Base-by-base conservation (phyloP, 2,113 vertebrate species). In the Chrysemys picta region DNA sequence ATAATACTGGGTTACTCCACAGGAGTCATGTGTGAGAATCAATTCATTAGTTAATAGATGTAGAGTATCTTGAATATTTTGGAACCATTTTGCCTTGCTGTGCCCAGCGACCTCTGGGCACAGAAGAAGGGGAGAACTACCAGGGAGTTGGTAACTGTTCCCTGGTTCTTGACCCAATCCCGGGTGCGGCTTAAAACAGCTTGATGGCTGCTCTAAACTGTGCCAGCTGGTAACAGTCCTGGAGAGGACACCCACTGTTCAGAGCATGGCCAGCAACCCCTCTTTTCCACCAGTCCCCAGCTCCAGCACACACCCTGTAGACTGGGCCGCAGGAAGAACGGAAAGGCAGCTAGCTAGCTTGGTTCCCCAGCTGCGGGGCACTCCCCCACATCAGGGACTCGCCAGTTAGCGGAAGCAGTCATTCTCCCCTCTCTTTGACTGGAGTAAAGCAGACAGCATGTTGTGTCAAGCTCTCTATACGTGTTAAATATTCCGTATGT, bases 191-290 rank as follows among this genome's bases (percentile, higher is more conserved):
- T 88, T 50, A 59, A 80, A 82, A 22, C 81, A 72, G 47, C 0
- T 1, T 2, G 1, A 4, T 0, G 31, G n/a, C 84, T 89, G 84
- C 90, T 57, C 1, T 54, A 53, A 38, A 53, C 2, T 31, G 47
- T 62, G 42, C n/a, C 31, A 45, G 21, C 0, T 14, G 8, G n/a
- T 0, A 0, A 69, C 65, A 22, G 19, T 10, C 1, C 0, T 3
- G 49, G 12, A 29, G 52, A n/a, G n/a, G 27, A 10, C 27, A n/a
- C 19, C n/a, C 7, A 0, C 2, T 5, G 27, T 27, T 1, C 3
- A 0, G 0, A 75, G 49, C 2, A 0, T 1, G 10, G 19, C 52
- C 57, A 45, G 24, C 45, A 35, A 2, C 0, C 22, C 42, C 2
- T 14, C 1, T 42, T 29, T 12, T 62, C 35, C 88, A 31, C 22